Base-by-base conservation (phyloP, 1,140 invertebrate species). In the Panagrolaimus sp. region DNA sequence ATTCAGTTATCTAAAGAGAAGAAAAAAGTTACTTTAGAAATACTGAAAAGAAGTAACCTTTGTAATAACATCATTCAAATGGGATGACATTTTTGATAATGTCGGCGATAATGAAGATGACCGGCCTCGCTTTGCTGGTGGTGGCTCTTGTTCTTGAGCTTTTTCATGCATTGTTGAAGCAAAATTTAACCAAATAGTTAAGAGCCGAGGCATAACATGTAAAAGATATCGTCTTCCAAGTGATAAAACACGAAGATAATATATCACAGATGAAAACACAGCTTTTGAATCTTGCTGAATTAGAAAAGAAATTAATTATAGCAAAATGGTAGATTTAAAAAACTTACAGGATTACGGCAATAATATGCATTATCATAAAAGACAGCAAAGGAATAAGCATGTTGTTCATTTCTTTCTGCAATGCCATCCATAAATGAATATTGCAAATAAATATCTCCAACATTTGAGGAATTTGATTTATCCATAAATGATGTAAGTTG, bases 181-280 rank as follows among this genome's bases (percentile, higher is more conserved):
- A 13, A 57, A 57, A 16, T 57, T 16, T 5, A 57, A 16, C 51
- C 51, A 57, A 2, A 57, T 16, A 57, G 51, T 57, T 11, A 57
- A 16, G 14, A 57, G n/a, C 20, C 51, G 51, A 13, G 51, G 51
- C 51, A 57, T 57, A 57, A 57, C 51, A 16, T 57, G 51, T 11
- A 57, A 27, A 9, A 57, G n/a, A 27, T 57, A 57, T 11, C 51
- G 51, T 23, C 27, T 13, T 11, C 51, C 51, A 20, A 27, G 9
- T 0, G 13, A 5, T 20, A 57, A 27, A 57, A 57, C 51, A 20
- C 51, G 51, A 9, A 9, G 13, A 25, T 57, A 57, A 20, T 20
- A 3, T 11, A 14, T 11, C 0, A 57, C 20, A 57, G 14, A 57
- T 57, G 51, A 20, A 20, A 38, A 38, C 2, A 38, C 31, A 38